Evolutionary conservation across 2,113 vertebrate genomes (phyloP), one percentile per base, ranked within the genome.

Genomic region (Egretta garzetta): DNA sequence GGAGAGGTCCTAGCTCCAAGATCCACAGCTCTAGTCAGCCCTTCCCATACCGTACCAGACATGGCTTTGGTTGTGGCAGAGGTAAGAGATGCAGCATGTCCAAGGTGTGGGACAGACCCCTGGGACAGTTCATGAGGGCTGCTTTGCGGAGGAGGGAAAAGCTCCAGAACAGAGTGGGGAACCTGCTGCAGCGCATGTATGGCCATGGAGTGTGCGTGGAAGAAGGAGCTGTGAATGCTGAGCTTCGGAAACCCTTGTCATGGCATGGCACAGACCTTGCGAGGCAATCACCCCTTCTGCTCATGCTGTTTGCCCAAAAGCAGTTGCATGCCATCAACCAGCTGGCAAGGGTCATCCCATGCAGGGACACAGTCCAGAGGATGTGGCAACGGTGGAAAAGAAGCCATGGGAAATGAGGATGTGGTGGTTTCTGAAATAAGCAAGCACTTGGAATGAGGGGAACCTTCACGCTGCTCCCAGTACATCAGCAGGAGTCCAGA

Each of bases 181-280:
- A 26, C 55, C 26, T 76, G 10, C 63, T 59, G 37, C 22, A 59
- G 22, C 1, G 2, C 11, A 37, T 41, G 10, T 24, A 7, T 9
- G 14, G 43, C 8, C 52, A 10, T 6, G 22, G 30, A 24, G 21
- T 21, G 27, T 20, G 7, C 0, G 3, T 5, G 6, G 8, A 30
- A n/a, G 14, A 70, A 82, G 32, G 13, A 67, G 14, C 6, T 49
- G 62, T 1, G 2, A 55, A 49, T 11, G 5, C 4, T 0, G 9
- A 60, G 9, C 52, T n/a, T 79, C 22, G 55, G 45, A 60, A 80
- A 18, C 45, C 33, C 43, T 52, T 2, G 1, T 3, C 32, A 18
- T 28, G 53, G 18, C 47, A 43, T 5, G 39, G 53, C 30, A 55
- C 19, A 28, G 73, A 14, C 26, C 60, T 59, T 37, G 27, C 39